Conservation (phyloP, 2,888 invertebrate species). For the Limnephilus lunatus region DNA sequence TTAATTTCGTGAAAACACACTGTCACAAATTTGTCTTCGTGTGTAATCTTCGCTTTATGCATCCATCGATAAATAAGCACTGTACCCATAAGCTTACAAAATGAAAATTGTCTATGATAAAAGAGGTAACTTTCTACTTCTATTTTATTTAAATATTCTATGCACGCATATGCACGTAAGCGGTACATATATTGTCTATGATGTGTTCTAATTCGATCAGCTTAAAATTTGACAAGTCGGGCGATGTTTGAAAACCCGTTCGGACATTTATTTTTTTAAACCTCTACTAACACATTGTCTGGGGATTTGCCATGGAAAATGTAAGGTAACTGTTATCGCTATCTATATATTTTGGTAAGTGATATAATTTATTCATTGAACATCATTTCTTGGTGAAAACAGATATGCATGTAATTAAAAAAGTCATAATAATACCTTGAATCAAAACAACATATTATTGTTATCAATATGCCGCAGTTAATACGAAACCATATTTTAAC, state of each 20-base stretch:
- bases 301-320: neutral
- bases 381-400: neutral
- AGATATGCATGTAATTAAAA: neutral
- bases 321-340: neutral
- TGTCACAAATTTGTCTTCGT: no score
- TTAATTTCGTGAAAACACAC: no score
- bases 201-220: neutral
- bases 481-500: neutral
- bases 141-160: neutral
- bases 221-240: neutral
- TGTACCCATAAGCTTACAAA: no score
- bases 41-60: no score
- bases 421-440: neutral
- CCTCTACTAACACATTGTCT: neutral
- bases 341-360: neutral
- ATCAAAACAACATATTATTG: neutral
- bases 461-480: neutral
- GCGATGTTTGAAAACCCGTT: neutral
- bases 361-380: neutral
- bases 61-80: neutral
- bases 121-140: neutral
- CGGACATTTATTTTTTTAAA: neutral
- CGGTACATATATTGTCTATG: no score
- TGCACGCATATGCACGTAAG: neutral
- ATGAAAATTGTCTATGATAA: neutral